Evolutionary conservation across 2,888 invertebrate genomes (phyloP).

Genomic region (Caenorhabditis sp.): DNA sequence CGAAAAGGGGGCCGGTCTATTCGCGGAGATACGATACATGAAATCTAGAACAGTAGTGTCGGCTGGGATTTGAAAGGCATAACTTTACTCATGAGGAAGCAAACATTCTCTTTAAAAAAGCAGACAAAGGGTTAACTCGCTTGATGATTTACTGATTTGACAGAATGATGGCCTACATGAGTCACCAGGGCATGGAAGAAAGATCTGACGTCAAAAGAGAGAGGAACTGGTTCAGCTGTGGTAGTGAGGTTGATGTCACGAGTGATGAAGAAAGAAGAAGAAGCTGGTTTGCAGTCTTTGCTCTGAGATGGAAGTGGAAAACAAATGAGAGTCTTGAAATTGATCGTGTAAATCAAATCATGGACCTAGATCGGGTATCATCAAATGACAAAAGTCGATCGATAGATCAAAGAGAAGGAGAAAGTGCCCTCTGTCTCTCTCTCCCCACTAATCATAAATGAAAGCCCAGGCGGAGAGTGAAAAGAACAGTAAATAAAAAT

Average conservation of each 20-base stretch:
- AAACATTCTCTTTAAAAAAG: constrained; percentile 2
- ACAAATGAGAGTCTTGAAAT: background rate
- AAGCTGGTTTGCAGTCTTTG: constrained; percentile 33
- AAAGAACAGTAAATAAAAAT: constrained; percentile 56
- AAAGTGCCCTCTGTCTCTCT: constrained; percentile 15
- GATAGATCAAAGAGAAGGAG: constrained; percentile 17
- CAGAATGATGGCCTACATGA: constrained; percentile 29
- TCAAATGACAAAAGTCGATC: constrained; percentile 7
- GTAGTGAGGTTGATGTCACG: constrained; percentile 26
- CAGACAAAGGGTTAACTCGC: constrained; percentile 22
- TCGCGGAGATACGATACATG: no score
- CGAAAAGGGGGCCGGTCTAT: no score
- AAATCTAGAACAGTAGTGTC: no score
- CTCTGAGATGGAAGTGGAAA: background rate
- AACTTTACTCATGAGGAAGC: constrained; percentile 1
- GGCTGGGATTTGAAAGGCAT: background rate
- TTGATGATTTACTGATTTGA: constrained; percentile 37
- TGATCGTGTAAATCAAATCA: background rate
- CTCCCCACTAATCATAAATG: constrained; percentile 33
- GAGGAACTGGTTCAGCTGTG: constrained; percentile 37
- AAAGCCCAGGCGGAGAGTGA: constrained; percentile 42
- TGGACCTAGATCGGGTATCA: constrained; percentile 10
- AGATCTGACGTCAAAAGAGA: constrained; percentile 34
- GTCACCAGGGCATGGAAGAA: constrained; percentile 24
- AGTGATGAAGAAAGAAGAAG: constrained; percentile 10